phyloP scores from a whole-genome alignment of 2,113 vertebrate species.

The Myrmecobius fasciatus region DNA sequence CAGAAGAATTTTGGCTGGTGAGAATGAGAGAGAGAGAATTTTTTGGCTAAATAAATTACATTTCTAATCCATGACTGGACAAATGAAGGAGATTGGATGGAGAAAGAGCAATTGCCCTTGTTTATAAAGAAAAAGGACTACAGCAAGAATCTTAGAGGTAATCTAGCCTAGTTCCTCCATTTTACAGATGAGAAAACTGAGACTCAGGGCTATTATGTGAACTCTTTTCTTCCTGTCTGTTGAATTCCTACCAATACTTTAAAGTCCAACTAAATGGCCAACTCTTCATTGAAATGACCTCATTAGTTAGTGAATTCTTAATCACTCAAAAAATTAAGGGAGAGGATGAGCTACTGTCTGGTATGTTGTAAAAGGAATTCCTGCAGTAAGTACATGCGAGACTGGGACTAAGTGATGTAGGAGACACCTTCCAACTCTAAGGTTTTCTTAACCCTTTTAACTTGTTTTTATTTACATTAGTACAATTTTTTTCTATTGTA shows the following conservation, averaged over 20 bases:
- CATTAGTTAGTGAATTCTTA: not conserved
- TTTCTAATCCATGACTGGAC: not conserved
- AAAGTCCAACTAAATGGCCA: not conserved
- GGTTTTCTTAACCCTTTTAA: not conserved
- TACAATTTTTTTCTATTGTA: not conserved
- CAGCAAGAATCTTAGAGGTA: not conserved
- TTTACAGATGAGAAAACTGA: not conserved
- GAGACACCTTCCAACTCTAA: not conserved
- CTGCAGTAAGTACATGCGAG: not conserved
- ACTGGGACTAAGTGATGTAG: too few species aligned
- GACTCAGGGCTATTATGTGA: not conserved
- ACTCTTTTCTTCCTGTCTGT: not conserved
- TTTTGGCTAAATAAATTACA: not conserved
- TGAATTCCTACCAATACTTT: not conserved
- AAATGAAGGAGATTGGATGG: not conserved
- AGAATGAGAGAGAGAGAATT: not conserved
- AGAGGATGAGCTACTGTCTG: not conserved
- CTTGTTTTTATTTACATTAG: not conserved
- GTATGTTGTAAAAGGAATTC: not conserved
- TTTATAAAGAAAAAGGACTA: not conserved
- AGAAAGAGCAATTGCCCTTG: not conserved
- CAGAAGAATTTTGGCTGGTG: slow-evolving; percentile 31
- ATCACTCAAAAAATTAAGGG: not conserved
- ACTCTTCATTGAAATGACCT: not conserved
- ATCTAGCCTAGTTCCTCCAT: not conserved